A percentile compares a stretch with the other conserved stretches of the same genome.
phyloP scores from a whole-genome alignment of 1,140 invertebrate species.

The Doryteuthis pealeii region DNA sequence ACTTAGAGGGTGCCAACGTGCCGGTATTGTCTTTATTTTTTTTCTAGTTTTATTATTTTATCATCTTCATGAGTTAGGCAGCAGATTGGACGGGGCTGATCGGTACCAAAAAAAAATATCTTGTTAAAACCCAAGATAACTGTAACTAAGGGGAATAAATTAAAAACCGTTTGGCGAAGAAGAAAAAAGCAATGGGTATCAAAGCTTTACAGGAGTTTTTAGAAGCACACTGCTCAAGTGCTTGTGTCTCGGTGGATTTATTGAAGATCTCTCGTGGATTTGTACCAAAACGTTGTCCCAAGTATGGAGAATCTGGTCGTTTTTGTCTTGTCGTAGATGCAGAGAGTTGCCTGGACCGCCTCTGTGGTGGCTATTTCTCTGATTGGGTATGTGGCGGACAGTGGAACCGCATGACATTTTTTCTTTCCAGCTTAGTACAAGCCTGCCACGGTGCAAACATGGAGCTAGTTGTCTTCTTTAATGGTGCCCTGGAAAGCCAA shows the following conservation, averaged over 20 bases:
- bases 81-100: neutral
- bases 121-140: too few species aligned
- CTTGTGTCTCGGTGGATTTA: conserved; percentile 73
- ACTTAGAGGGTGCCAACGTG: conserved; percentile 8
- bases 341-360: conserved; percentile 84
- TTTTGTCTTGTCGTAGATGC: conserved; percentile 77
- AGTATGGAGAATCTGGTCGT: conserved; percentile 44
- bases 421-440: conserved; percentile 73
- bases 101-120: neutral
- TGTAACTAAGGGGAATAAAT: neutral
- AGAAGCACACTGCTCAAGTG: conserved; percentile 69
- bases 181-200: conserved; percentile 65
- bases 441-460: conserved; percentile 72
- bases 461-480: conserved; percentile 78
- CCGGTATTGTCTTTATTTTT: conserved; percentile 16
- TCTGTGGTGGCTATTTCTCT: conserved; percentile 92
- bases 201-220: conserved; percentile 74
- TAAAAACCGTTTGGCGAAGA: neutral
- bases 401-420: conserved; percentile 89
- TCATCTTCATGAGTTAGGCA: conserved; percentile 13
- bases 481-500: conserved; percentile 73
- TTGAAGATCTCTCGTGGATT: conserved; percentile 73
- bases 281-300: conserved; percentile 60
- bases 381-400: conserved; percentile 94
- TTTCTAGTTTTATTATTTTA: conserved; percentile 13